Percentiles rank a stretch among this genome's conserved stretches.
Evolutionary conservation across 92 coral and sea anemone species (phyloP).

Genomic region (Muricea muricata): DNA sequence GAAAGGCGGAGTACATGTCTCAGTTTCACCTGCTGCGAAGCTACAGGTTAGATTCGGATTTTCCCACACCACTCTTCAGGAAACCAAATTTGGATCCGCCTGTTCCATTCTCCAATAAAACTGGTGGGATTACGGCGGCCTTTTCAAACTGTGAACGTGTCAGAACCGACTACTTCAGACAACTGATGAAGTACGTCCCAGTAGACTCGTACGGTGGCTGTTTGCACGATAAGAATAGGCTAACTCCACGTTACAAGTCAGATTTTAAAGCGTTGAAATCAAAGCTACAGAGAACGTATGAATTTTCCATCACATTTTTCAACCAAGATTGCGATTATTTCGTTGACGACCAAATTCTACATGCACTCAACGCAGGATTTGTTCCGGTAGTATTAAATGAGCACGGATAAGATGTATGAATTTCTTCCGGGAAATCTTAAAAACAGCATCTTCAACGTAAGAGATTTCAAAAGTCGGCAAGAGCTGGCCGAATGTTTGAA

Average conservation of each 20-base stretch:
- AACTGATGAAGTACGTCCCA: slow-evolving; percentile 45
- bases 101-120: slow-evolving; percentile 41
- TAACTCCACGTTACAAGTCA: slow-evolving; percentile 5
- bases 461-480: slow-evolving; percentile 48
- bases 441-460: slow-evolving; percentile 51
- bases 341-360: slow-evolving; percentile 87
- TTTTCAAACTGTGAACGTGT: slow-evolving; percentile 50
- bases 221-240: slow-evolving; percentile 27
- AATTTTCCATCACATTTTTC: slow-evolving; percentile 89
- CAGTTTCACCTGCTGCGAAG: slow-evolving; percentile 54
- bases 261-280: slow-evolving; percentile 74
- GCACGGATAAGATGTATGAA: slow-evolving; percentile 89
- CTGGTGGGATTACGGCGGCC: slow-evolving; percentile 35
- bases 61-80: slow-evolving; percentile 24
- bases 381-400: slow-evolving; percentile 96
- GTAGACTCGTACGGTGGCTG: slow-evolving; percentile 55
- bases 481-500: slow-evolving; percentile 51
- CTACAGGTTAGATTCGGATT: slow-evolving; percentile 59
- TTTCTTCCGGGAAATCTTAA: slow-evolving; percentile 91
- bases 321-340: slow-evolving; percentile 98
- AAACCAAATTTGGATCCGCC: slow-evolving; percentile 44
- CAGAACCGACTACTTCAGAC: slow-evolving; percentile 40
- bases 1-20: slow-evolving; percentile 25
- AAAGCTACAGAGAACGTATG: slow-evolving; percentile 74
- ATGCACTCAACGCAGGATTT: slow-evolving; percentile 87